phyloP scores from a whole-genome alignment of 30 jellyfish, hydroid and myxozoan species.

The Hydra vulgaris region DNA sequence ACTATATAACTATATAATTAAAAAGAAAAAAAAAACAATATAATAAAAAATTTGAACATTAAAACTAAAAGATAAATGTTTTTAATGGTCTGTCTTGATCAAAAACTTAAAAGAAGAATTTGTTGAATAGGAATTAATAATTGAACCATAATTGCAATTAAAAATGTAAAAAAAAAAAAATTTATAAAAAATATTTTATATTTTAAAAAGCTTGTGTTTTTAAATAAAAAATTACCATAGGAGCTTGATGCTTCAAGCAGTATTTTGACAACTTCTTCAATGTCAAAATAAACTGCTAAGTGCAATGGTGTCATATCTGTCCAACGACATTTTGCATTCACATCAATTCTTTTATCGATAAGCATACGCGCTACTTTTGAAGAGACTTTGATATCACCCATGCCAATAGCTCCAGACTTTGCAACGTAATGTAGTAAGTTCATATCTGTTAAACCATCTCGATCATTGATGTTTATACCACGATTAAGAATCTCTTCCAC shows the following conservation, averaged over 20 bases:
- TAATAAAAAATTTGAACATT: too few species aligned
- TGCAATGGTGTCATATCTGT: constrained; percentile 82
- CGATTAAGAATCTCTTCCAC: constrained; percentile 46
- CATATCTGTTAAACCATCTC: constrained; percentile 85
- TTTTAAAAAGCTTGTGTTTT: too few species aligned
- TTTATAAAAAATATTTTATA: too few species aligned
- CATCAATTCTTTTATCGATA: constrained; percentile 16
- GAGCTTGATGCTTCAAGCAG: constrained; percentile 38
- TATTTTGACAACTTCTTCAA: constrained; percentile 34
- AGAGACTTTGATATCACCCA: constrained; percentile 20
- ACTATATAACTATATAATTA: too few species aligned
- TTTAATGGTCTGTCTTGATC: too few species aligned
- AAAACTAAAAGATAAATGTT: too few species aligned
- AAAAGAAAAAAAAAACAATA: too few species aligned
- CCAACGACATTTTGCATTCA: constrained; percentile 71
- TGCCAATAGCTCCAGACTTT: constrained; percentile 70
- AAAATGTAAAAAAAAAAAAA: too few species aligned
- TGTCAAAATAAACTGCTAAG: constrained; percentile 73
- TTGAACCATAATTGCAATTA: too few species aligned
- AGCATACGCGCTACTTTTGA: background rate
- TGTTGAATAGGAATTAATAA: too few species aligned
- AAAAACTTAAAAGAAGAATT: too few species aligned
- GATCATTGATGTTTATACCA: constrained; percentile 60
- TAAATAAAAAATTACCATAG: constrained; percentile 22
- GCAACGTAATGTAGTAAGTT: constrained; percentile 62